phyloP scores from a whole-genome alignment of 2,113 vertebrate species.

The Cebus imitator region DNA sequence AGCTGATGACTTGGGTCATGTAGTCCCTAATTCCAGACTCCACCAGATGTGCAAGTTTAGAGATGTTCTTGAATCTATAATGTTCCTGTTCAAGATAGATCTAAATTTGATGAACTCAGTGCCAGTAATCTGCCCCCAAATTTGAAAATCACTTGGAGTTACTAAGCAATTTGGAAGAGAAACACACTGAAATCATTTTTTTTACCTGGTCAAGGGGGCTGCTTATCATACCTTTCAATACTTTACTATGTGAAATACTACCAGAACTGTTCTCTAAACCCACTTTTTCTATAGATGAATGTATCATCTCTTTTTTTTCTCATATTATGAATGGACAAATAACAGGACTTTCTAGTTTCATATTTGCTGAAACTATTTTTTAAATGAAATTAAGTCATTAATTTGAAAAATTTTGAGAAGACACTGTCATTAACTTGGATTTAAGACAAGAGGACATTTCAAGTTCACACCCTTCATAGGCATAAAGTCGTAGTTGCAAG shows the following conservation, averaged over 20 bases:
- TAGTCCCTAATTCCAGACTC: slow-evolving; percentile 84
- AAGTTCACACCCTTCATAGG: neutral
- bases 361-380: neutral
- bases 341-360: slow-evolving; percentile 10
- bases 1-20: slow-evolving; percentile 79
- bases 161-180: slow-evolving; percentile 53
- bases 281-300: neutral
- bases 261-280: slow-evolving; percentile 16
- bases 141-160: slow-evolving; percentile 82
- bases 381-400: neutral
- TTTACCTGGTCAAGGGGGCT: accelerated
- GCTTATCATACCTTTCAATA: neutral
- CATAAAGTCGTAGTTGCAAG: neutral
- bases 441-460: neutral
- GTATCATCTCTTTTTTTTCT: neutral
- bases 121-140: slow-evolving; percentile 80
- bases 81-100: slow-evolving; percentile 74
- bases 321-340: slow-evolving; percentile 9
- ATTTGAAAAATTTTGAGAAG: neutral
- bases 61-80: slow-evolving; percentile 83
- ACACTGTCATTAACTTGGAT: neutral
- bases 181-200: neutral
- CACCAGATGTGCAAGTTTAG: slow-evolving; percentile 76
- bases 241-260: neutral
- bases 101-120: slow-evolving; percentile 80